Base-by-base conservation (phyloP, 2,888 invertebrate genomes). In the Synanthedon vespiformis region DNA sequence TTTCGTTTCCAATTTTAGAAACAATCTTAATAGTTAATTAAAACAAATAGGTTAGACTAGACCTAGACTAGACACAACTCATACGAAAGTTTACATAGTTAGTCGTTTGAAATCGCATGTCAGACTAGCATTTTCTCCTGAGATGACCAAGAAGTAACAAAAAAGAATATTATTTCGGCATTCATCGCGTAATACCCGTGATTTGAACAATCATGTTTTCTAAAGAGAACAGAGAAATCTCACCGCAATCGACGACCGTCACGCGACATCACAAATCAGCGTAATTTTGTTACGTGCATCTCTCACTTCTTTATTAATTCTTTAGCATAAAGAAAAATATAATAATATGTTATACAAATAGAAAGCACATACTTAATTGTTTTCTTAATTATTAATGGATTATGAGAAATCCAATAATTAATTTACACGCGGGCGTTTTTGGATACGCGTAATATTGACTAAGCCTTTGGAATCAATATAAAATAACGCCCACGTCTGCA, bases 191-290 rank as follows among this genome's bases (percentile, higher is more conserved):
- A 77, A 77, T 72, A 66, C 68, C 71, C 63, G 73, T 76, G 68
- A 80, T 83, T 80, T 77, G 71, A 75, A 74, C 70, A 74, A 77
- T 78, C 72, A 74, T 66, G 69, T 77, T 80, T 77, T 77, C 66
- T 64, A 67, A 61, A 64, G 64, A 58, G 60, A 56, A 56, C 59
- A 60, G 74, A 75, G 76, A 83, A 80, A 80, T 81, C 79, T 78
- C 58, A 59, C 58, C 63, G 66, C 70, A 73, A 76, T 72, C 68
- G 68, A 70, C 67, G 62, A 58, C 63, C 70, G 80, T 77, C 83
- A 85, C 84, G 81, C 84, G 65, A 79, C 58, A 8, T 13, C 44
- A 12, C 44, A 44, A 44, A 44, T 44, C 11, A 44, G 13, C 14
- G 4, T 12, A 6, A 47, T 48, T 40, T 50, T 40, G 50, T 40